phyloP scores from a whole-genome alignment of 2,113 vertebrate species.

The Corynorhinus townsendii region DNA sequence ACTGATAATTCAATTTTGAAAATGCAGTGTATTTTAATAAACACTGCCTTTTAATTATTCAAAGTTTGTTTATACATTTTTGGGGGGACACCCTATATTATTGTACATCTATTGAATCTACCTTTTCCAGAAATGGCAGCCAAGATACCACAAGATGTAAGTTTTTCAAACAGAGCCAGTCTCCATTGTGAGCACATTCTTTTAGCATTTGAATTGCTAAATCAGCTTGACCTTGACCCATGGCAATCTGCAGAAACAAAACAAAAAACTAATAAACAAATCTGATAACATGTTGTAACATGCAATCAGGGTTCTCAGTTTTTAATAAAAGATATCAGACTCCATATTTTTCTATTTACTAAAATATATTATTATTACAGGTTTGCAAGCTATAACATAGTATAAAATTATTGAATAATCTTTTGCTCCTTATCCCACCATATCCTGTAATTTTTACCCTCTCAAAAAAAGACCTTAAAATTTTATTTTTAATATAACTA shows the following conservation, averaged over 20 bases:
- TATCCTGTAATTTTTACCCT: neutral
- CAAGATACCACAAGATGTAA: conserved; percentile 96
- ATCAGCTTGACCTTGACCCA: conserved; percentile 98
- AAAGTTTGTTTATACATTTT: too few species aligned
- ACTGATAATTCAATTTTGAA: too few species aligned
- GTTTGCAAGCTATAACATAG: neutral
- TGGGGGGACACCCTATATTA: neutral
- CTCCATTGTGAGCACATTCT: conserved; percentile 89
- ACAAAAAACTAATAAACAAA: neutral
- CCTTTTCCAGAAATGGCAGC: conserved; percentile 96
- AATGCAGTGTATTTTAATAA: too few species aligned
- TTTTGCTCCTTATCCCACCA: neutral
- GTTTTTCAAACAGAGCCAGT: conserved; percentile 98
- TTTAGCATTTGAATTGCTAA: conserved; percentile 91
- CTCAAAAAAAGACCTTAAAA: neutral
- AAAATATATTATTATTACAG: neutral
- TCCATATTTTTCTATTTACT: neutral
- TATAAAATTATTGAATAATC: neutral
- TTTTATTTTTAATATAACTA: neutral
- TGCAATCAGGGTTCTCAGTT: neutral
- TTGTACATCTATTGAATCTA: conserved; percentile 65
- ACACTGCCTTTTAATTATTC: too few species aligned
- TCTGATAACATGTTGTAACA: neutral
- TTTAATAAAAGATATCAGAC: neutral
- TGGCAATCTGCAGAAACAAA: conserved; percentile 88